Evolutionary conservation across 2,888 invertebrate genomes (phyloP), one percentile per base, ranked within the genome.

Genomic region (Oscheius myriophilus): DNA sequence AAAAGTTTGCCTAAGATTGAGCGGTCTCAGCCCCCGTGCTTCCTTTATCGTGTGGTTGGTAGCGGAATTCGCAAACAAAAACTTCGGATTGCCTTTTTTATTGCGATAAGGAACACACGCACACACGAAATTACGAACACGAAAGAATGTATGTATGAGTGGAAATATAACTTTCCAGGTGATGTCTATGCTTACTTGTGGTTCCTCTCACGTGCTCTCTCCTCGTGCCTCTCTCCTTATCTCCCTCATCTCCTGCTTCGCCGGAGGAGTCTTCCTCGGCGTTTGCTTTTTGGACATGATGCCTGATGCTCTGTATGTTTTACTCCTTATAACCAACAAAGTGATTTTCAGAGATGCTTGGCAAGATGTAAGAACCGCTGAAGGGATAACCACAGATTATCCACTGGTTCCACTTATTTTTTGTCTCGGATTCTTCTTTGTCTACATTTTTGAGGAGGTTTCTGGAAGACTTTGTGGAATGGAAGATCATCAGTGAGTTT

Each of bases 271-370:
- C 3, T 81, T 82, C 46, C 54, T 82, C n/a, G 73, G 77, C 3
- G 78, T 81, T 9, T 85, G 84, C 43, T 82, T 83, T 68, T 70
- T 84, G 18, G 79, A 80, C 46, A 84, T 84, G 66, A 45, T 81
- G 39, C 77, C 81, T 0, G 74, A 78, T 63, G 76, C 82, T 12
- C 69, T 80, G 71, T 78, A 67, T 71, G 73, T 9, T 41, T n/a
- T 25, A 49, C 6, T 18, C 3, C 7, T 49, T 49, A 16, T 6
- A 49, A 3, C 11, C 4, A 25, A 62, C 16, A 3, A 2, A 42
- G 16, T 41, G 26, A 3, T 54, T 26, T 77, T 23, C 69, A 78
- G 78, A 49, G 78, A 78, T 66, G 68, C 76, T 7, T 75, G 73
- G 76, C 70, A 73, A 42, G 21, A 46, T 14, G 68, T 73, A 3